Base-by-base conservation (phyloP, 2,888 invertebrate genomes). In the Hyalella azteca region DNA sequence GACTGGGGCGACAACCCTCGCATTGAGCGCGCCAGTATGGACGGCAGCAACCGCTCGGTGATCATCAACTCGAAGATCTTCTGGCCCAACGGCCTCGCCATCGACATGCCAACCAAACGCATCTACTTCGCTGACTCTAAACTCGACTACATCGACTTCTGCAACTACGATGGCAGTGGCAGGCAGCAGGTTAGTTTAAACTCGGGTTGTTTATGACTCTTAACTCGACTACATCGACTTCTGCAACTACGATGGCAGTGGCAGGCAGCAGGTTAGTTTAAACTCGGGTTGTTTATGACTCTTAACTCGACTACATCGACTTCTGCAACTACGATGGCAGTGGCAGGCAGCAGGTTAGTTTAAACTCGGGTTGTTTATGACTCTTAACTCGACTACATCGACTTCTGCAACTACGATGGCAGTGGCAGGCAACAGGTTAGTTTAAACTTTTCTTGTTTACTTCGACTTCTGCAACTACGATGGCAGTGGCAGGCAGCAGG, bases 1-100 rank as follows among this genome's bases (percentile, higher is more conserved):
- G 98, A 99, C 88, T 98, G 98, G 98, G 98, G 98, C 59, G 96
- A 97, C 88, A 94, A 97, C 89, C 98, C 99, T 0, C 90, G 97
- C 0, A 94, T 99, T 81, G 98, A 99, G 88, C 90, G 97, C 80
- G 93, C 97, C 7, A 97, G 97, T 22, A 95, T 99, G 95, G 98
- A 99, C 87, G 98, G 98, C 0, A 92, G 93, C 0, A 93, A 93
- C 86, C 91, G 97, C 5, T 91, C 91, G 26, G 92, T 93, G 0
- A 96, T 98, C 77, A 94, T 98, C 75, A 94, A 92, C 60, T 96
- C 95, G 0, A 97, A 97, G 88, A 95, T 99, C 83, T 98, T 96
- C 89, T 98, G 98, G 98, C 98, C 98, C 0, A 98, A 98, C 87
- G 98, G 98, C 0, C 89, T 99, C n/a, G 95, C 98, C 0, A 89